These are phyloP conservation scores for Tetragonula carbonaria DNA, from an alignment of 2,888 invertebrate species.

Conservation along the genomic window DNA sequence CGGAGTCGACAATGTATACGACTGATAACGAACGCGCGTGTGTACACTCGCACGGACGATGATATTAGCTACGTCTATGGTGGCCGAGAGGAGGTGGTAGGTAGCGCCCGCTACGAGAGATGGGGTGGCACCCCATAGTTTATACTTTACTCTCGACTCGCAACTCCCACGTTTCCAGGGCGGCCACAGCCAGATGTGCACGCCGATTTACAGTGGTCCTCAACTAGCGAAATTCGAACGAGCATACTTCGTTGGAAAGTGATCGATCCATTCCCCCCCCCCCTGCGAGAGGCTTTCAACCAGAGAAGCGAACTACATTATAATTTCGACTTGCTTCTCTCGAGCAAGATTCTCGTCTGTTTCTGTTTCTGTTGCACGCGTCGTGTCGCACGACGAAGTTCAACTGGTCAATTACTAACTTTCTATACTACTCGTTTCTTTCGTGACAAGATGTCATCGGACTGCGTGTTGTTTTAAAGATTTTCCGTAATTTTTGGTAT, in stretches of 20 bases:
- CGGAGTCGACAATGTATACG: not conserved
- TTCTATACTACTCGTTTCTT: not conserved
- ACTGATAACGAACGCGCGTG: conserved; percentile 36
- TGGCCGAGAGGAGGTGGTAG: conserved; percentile 34
- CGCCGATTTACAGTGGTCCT: conserved; percentile 77
- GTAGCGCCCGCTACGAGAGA: conserved; percentile 51
- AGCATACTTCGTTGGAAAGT: no score
- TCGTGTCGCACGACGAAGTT: not conserved
- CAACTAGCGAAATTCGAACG: conserved; percentile 52
- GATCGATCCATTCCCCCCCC: no score
- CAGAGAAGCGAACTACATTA: no score
- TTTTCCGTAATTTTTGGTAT: no score
- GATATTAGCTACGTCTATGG: conserved; percentile 71
- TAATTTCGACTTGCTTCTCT: no score
- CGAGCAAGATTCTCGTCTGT: no score
- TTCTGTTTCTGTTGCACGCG: no score
- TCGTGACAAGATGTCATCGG: not conserved
- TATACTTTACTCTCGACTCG: conserved; percentile 78
- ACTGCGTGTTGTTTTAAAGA: no score
- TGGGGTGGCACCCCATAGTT: conserved; percentile 77
- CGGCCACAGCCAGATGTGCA: conserved; percentile 79
- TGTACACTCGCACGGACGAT: conserved; percentile 45
- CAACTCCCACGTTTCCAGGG: conserved; percentile 76
- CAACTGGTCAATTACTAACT: not conserved
- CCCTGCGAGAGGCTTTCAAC: no score